These are phyloP conservation scores for Corbicula japonica DNA, from an alignment of 2,888 invertebrate species.

Conservation along the genomic window DNA sequence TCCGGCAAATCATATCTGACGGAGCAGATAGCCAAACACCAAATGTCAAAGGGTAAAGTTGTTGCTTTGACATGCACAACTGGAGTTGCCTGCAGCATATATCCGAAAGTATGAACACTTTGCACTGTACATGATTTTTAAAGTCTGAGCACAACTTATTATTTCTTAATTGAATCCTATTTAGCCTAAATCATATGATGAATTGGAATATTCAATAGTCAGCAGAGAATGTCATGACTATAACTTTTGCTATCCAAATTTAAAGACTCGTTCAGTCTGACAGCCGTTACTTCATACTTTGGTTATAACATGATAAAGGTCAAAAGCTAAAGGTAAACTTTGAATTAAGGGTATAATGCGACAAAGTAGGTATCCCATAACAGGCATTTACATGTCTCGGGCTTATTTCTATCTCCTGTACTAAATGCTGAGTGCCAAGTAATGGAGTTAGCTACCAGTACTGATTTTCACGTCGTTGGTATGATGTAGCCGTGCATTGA, in stretches of 20 bases:
- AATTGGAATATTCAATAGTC: conserved; percentile 7
- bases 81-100: conserved; percentile 11
- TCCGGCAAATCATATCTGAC: conserved; percentile 13
- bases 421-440: conserved; percentile 13
- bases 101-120: conserved; percentile 15
- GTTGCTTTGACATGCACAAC: conserved; percentile 13
- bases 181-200: no score
- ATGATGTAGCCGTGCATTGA: conserved; percentile 9
- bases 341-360: conserved; percentile 6
- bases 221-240: conserved; percentile 9
- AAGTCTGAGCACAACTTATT: conserved; percentile 10
- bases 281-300: conserved; percentile 11
- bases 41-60: conserved; percentile 15
- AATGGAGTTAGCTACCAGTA: conserved; percentile 15
- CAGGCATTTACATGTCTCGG: conserved; percentile 8
- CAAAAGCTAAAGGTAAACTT: conserved; percentile 7
- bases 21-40: conserved; percentile 11
- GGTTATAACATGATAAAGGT: conserved; percentile 5
- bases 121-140: conserved; percentile 5
- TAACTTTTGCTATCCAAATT: conserved; percentile 8
- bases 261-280: conserved; percentile 3
- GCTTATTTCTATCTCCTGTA: conserved; percentile 4
- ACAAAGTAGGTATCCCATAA: conserved; percentile 15
- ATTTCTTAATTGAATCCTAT: conserved; percentile 10
- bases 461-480: conserved; percentile 6